A percentile compares a stretch with the other conserved stretches of the same genome.
phyloP scores from a whole-genome alignment of 2,888 invertebrate species.

The Polydrusus pterygomalis region DNA sequence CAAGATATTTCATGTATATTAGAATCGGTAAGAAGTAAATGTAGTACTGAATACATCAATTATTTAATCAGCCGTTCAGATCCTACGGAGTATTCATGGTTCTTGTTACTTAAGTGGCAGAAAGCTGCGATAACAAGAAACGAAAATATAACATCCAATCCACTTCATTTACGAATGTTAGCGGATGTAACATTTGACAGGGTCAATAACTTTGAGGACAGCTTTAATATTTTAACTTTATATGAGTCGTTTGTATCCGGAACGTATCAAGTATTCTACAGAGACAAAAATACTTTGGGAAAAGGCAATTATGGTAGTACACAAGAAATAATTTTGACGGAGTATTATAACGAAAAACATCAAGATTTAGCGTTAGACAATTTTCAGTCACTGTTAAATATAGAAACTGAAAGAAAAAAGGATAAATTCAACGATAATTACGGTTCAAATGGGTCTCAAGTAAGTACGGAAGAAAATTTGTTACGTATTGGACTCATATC shows the following conservation, averaged over 20 bases:
- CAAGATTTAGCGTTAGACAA: not conserved
- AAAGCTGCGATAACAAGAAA: not conserved
- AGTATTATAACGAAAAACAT: not conserved
- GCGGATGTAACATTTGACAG: conserved; percentile 1
- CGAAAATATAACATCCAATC: conserved; percentile 1
- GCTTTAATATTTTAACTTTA: not conserved
- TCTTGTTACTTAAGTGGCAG: conserved; percentile 1
- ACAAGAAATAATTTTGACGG: not conserved
- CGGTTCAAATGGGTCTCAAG: too few relatives aligned
- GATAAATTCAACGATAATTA: not conserved
- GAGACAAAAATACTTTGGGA: conserved; percentile 3
- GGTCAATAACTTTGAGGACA: not conserved
- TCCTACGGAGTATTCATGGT: not conserved
- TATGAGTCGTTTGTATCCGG: not conserved
- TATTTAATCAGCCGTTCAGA: not conserved
- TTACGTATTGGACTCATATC: not conserved
- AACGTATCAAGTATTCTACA: not conserved
- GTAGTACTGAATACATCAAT: conserved; percentile 2
- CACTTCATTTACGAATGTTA: conserved; percentile 13
- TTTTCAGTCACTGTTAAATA: not conserved
- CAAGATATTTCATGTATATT: not conserved
- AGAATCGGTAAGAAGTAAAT: not conserved
- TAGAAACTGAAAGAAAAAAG: not conserved
- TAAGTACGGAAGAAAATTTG: not conserved
- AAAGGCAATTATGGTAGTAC: not conserved